Percentiles rank a stretch among this genome's conserved stretches.
Evolutionary conservation across 1,140 invertebrate genomes (phyloP).

Genomic region (Aphelenchoides besseyi): DNA sequence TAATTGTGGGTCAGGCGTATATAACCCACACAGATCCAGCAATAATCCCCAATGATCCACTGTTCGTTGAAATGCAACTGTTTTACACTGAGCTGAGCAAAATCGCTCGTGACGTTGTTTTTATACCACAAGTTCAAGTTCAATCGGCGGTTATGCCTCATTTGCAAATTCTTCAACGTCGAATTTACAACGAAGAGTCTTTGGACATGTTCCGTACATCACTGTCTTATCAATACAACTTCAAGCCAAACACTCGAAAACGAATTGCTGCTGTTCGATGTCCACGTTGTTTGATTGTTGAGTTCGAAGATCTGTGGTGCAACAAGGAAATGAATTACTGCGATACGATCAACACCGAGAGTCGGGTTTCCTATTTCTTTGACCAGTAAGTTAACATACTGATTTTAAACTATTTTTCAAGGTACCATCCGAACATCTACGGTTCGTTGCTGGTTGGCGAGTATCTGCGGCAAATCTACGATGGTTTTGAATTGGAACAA

Average conservation of each 20-base stretch:
- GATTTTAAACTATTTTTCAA: too few species aligned
- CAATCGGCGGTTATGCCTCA: neutral
- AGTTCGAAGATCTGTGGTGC: constrained; percentile 4
- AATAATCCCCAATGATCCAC: neutral
- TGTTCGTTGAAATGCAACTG: neutral
- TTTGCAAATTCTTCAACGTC: neutral
- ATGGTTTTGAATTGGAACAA: neutral
- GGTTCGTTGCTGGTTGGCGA: neutral
- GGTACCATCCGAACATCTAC: neutral
- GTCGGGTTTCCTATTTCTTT: neutral
- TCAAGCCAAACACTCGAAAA: neutral
- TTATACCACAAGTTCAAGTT: neutral
- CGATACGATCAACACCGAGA: neutral
- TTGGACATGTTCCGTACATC: neutral
- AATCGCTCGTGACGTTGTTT: constrained; percentile 6
- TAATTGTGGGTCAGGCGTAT: neutral
- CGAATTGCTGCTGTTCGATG: neutral
- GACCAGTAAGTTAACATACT: too few species aligned
- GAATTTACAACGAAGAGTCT: neutral
- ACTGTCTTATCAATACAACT: neutral
- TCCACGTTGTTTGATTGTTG: neutral
- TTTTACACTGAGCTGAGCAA: constrained; percentile 3
- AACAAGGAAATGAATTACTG: neutral
- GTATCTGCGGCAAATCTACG: neutral
- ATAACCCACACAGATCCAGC: neutral